Evolutionary conservation across 2,888 invertebrate species (phyloP), one percentile per base, ranked within the genome.

Genomic region (Synergus umbraculus): DNA sequence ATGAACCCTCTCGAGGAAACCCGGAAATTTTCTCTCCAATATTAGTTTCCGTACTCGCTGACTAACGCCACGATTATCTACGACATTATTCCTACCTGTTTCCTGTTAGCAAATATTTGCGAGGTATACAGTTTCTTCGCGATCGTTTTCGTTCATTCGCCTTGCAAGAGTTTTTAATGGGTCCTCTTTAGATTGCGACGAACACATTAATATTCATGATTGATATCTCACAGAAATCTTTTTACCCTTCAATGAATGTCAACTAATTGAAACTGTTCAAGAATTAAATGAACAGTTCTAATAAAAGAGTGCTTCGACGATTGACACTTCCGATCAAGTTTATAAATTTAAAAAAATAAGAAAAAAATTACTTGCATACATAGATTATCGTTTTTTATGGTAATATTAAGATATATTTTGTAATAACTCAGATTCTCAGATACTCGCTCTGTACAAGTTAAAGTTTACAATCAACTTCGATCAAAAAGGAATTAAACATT

Each of bases 151-250:
- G 46, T 49, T 49, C 49, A 15, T 69, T 69, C 49, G 10, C 49
- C 29, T 37, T 13, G 49, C 69, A 15, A 49, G 69, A 69, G 49
- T 69, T 69, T 69, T 49, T 49, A 69, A 69, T 69, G 49, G 69
- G 44, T 69, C 49, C 49, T 49, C 69, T 69, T 69, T 69, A 69
- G 22, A 49, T 63, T 58, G 79, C 79, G 76, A 77, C 76, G 60
- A 73, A 37, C 78, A 18, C 79, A 80, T 82, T 82, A 82, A 83
- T 80, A 83, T 83, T 83, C 83, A 80, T 67, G 49, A 54, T 69
- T 49, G 29, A 69, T 22, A 8, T 67, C 44, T 9, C 29, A 9
- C 18, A n/a, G 15, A 49, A 49, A 49, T 49, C 29, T 12, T 49
- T 13, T 37, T 37, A 15, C 29, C 29, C n/a, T 54, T 8, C 60